phyloP scores from a whole-genome alignment of 2,888 invertebrate species.

The Eristalis arbustorum region DNA sequence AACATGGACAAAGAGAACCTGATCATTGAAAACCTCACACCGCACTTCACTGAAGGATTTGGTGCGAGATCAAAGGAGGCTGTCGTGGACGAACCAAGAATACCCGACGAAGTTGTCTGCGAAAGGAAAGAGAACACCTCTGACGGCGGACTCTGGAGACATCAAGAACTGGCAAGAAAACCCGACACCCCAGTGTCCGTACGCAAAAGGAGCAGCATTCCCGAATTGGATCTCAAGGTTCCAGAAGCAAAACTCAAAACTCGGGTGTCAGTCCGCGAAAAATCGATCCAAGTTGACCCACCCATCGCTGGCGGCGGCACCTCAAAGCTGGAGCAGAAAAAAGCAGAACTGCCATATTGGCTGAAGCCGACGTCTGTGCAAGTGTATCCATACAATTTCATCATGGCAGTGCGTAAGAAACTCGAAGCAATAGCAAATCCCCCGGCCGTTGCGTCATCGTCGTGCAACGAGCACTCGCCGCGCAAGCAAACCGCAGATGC shows the following conservation, averaged over 20 bases:
- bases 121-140: background rate
- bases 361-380: conserved; percentile 78
- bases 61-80: background rate
- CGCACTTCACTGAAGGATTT: conserved; percentile 14
- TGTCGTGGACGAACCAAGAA: background rate
- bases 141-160: background rate
- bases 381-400: conserved; percentile 83
- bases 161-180: background rate
- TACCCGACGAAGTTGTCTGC: background rate
- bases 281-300: conserved; percentile 61
- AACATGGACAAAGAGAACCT: conserved; percentile 73
- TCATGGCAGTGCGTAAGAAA: conserved; percentile 83
- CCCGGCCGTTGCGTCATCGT: conserved; percentile 32
- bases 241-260: conserved; percentile 56
- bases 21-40: conserved; percentile 70
- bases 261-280: conserved; percentile 54
- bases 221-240: conserved; percentile 57
- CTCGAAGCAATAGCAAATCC: conserved; percentile 77
- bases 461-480: background rate
- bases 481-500: conserved; percentile 30
- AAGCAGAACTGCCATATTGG: conserved; percentile 76
- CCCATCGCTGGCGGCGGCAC: background rate
- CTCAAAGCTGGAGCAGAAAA: conserved; percentile 24
- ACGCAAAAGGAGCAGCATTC: conserved; percentile 34
- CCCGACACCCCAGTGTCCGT: background rate